These are phyloP conservation scores for Drosophila ambigua DNA, from an alignment of 1,140 invertebrate species.

Conservation along the genomic window DNA sequence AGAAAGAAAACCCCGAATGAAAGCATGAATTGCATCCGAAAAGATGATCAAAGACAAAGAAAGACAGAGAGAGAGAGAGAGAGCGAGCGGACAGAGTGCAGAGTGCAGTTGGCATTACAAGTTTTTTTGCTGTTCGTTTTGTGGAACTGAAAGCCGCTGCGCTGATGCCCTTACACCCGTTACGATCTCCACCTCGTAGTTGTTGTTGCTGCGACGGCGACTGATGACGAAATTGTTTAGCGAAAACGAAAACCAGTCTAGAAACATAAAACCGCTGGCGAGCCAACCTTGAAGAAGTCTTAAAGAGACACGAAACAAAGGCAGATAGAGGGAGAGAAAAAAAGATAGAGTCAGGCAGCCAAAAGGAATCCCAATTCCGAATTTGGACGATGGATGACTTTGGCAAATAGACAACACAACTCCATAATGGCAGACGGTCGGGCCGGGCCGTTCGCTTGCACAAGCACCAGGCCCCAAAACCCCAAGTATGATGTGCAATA, in stretches of 20 bases:
- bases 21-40: slow-evolving; percentile 20
- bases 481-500: slow-evolving; percentile 49
- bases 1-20: slow-evolving; percentile 34
- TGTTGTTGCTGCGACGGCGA: slow-evolving; percentile 36
- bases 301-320: slow-evolving; percentile 54
- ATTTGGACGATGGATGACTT: slow-evolving; percentile 42
- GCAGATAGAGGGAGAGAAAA: slow-evolving; percentile 13
- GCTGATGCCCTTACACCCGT: slow-evolving; percentile 24
- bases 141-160: slow-evolving; percentile 6
- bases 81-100: slow-evolving; percentile 40
- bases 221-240: slow-evolving; percentile 76
- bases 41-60: slow-evolving; percentile 6
- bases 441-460: too few species aligned
- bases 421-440: slow-evolving; percentile 21
- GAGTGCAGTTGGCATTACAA: slow-evolving; percentile 62
- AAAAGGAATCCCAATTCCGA: slow-evolving; percentile 69
- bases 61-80: slow-evolving; percentile 4
- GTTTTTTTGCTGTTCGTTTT: slow-evolving; percentile 29
- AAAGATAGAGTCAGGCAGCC: slow-evolving; percentile 13
- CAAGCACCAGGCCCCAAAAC: slow-evolving; percentile 1
- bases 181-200: slow-evolving; percentile 21
- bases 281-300: slow-evolving; percentile 76
- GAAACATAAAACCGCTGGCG: slow-evolving; percentile 59
- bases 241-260: slow-evolving; percentile 77
- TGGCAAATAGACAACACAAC: slow-evolving; percentile 42